phyloP scores from a whole-genome alignment of 2,888 invertebrate genomes.

The Philaethria dido region DNA sequence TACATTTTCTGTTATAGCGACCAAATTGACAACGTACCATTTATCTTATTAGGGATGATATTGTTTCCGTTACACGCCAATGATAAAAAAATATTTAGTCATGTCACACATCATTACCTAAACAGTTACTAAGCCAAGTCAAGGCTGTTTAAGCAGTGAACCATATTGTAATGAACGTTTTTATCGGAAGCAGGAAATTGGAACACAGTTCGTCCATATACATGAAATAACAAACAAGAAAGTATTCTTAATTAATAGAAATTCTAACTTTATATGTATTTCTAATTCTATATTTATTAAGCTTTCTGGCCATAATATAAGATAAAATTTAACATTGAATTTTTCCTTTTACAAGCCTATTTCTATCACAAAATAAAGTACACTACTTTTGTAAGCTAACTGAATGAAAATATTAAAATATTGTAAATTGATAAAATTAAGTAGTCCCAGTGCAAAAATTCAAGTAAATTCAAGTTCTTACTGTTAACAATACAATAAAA shows the following conservation, averaged over 20 bases:
- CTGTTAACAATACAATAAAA: background rate
- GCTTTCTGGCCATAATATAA: no score
- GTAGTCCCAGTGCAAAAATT: no score
- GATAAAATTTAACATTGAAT: no score
- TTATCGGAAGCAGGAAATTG: conserved; percentile 13
- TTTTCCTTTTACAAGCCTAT: no score
- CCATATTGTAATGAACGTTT: conserved; percentile 17
- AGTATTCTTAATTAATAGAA: background rate
- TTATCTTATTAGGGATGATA: conserved; percentile 14
- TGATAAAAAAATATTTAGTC: conserved; percentile 22
- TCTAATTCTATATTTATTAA: no score
- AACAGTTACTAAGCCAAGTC: conserved; percentile 19
- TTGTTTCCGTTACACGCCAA: conserved; percentile 14
- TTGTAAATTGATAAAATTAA: no score
- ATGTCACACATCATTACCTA: conserved; percentile 26
- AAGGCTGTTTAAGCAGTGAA: conserved; percentile 16
- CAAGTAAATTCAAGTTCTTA: no score
- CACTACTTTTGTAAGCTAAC: no score
- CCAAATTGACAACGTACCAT: background rate
- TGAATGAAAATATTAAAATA: no score
- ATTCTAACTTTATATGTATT: no score
- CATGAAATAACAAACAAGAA: background rate
- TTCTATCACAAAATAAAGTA: no score
- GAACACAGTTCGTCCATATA: background rate
- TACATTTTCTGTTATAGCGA: background rate